Percentiles rank a stretch among this genome's conserved stretches.
These are phyloP conservation scores for Amblyteles armatorius DNA, from an alignment of 2,888 invertebrate species.

Conservation along the genomic window DNA sequence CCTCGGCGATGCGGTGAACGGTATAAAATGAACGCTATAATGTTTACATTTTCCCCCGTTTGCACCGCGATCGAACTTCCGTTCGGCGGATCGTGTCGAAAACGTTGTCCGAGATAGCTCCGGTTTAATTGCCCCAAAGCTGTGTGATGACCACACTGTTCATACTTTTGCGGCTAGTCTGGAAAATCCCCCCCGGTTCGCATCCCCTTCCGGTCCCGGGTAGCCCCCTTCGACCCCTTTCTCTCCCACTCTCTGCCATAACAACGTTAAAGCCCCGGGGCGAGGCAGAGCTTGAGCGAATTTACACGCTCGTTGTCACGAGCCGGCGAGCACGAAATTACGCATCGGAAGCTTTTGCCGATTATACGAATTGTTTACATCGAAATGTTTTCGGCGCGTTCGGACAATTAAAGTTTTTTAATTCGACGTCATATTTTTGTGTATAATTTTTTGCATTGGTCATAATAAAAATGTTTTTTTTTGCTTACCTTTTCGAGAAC, in stretches of 20 bases:
- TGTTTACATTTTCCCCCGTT: constrained; percentile 69
- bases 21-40: constrained; percentile 72
- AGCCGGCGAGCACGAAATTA: constrained; percentile 68
- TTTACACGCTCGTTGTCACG: constrained; percentile 72
- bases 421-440: constrained; percentile 11
- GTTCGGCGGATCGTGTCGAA: constrained; percentile 23
- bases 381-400: neutral
- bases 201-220: constrained; percentile 36
- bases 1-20: constrained; percentile 14
- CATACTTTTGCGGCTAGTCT: constrained; percentile 69
- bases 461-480: neutral
- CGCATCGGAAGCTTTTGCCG: neutral
- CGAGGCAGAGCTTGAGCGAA: constrained; percentile 64
- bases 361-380: constrained; percentile 10
- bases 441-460: neutral
- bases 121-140: constrained; percentile 69
- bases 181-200: constrained; percentile 43
- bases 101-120: constrained; percentile 42
- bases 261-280: constrained; percentile 39
- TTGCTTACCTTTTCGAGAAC: constrained; percentile 74
- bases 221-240: constrained; percentile 37
- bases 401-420: neutral
- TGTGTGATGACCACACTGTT: constrained; percentile 67
- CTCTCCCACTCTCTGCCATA: constrained; percentile 9
- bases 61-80: constrained; percentile 23